phyloP scores from a whole-genome alignment of 2,888 invertebrate genomes.

The Rhimphoctona megacephalus region DNA sequence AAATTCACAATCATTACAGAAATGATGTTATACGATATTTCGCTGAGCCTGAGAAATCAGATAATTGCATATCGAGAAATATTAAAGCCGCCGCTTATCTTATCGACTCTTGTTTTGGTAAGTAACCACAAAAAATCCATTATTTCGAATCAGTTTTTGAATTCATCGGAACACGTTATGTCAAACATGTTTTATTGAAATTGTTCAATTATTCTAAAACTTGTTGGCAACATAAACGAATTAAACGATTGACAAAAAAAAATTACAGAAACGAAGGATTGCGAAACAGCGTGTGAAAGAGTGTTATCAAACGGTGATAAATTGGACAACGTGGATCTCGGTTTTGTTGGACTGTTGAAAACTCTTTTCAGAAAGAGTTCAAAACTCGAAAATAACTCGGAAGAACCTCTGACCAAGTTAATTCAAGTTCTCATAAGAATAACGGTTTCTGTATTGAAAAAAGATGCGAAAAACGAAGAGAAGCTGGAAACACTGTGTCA shows the following conservation, averaged over 20 bases:
- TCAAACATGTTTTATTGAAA: conserved; percentile 18
- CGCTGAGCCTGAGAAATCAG: conserved; percentile 68
- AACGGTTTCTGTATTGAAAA: conserved; percentile 79
- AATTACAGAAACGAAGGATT: conserved; percentile 60
- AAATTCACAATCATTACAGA: conserved; percentile 88
- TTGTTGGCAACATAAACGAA: neutral
- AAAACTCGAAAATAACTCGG: conserved; percentile 56
- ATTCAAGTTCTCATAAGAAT: conserved; percentile 79
- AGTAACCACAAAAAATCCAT: conserved; percentile 31
- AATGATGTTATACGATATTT: conserved; percentile 87
- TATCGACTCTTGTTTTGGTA: conserved; percentile 84
- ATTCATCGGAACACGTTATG: too few relatives aligned
- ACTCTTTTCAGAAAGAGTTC: conserved; percentile 75
- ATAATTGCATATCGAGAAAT: conserved; percentile 84
- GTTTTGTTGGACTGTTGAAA: conserved; percentile 77
- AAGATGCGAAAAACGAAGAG: conserved; percentile 76
- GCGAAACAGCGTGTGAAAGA: conserved; percentile 74
- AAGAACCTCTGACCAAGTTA: conserved; percentile 73
- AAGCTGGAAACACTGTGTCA: conserved; percentile 77
- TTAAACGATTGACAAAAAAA: neutral
- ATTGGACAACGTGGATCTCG: conserved; percentile 75
- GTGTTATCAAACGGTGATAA: conserved; percentile 80
- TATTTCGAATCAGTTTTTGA: too few relatives aligned
- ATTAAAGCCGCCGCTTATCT: conserved; percentile 87
- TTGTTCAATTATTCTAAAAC: neutral